Evolutionary conservation across 2,797 vertebrate species (phyloP).

Genomic region (Paramormyrops hopkinsi): DNA sequence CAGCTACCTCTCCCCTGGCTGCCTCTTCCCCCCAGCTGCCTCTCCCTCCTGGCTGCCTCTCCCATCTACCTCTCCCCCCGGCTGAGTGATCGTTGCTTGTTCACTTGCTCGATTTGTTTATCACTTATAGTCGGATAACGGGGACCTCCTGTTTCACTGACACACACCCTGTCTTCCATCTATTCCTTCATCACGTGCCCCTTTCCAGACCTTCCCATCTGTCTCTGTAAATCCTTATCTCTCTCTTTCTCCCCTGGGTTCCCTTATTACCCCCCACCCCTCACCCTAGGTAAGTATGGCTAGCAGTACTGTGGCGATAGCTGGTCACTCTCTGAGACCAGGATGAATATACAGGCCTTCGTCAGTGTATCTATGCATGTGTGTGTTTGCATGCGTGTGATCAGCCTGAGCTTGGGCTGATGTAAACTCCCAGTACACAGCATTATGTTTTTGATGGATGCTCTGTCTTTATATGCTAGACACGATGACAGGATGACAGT

Average conservation of each 20-base stretch:
- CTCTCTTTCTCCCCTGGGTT: too few species aligned
- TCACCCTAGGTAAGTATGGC: not conserved
- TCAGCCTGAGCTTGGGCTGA: not conserved
- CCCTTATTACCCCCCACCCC: not conserved
- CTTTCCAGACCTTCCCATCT: not conserved
- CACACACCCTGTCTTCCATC: not conserved
- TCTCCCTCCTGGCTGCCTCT: not conserved
- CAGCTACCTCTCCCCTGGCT: not conserved
- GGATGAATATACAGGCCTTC: not conserved
- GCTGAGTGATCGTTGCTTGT: not conserved
- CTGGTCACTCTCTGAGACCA: not conserved
- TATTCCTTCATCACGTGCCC: not conserved
- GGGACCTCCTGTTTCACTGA: not conserved
- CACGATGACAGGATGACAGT: not conserved
- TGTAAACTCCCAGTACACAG: not conserved
- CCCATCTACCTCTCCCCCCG: not conserved
- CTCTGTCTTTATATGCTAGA: not conserved
- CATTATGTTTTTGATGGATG: not conserved
- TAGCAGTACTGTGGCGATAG: not conserved
- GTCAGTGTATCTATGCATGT: not conserved
- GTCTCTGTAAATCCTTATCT: not conserved
- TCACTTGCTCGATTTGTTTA: conserved; percentile 18
- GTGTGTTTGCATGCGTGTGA: not conserved
- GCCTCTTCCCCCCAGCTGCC: too few species aligned
- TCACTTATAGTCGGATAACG: not conserved